These are phyloP conservation scores for Mesembrinibis cayennensis DNA, from an alignment of 2,113 vertebrate species.

Conservation along the genomic window DNA sequence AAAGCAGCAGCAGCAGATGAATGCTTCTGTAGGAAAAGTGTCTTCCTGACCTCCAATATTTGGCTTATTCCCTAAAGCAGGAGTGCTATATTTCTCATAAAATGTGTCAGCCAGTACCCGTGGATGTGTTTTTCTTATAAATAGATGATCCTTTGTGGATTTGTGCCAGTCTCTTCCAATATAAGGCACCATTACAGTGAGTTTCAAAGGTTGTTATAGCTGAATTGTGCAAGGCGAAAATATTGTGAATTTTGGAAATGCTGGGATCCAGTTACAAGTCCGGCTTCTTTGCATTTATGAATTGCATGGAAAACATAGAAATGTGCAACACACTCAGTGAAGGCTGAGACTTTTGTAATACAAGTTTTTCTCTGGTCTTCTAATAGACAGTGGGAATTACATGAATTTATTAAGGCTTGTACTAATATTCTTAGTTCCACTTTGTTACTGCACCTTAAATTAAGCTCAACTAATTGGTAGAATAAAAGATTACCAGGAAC, in stretches of 20 bases:
- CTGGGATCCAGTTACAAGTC: neutral
- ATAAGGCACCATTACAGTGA: neutral
- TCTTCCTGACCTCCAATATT: neutral
- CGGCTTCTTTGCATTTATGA: neutral
- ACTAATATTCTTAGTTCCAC: neutral
- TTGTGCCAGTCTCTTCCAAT: neutral
- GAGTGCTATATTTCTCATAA: neutral
- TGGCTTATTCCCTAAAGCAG: slow-evolving; percentile 11
- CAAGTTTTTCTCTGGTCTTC: neutral
- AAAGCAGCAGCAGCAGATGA: neutral
- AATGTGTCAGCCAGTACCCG: neutral
- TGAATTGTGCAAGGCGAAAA: neutral
- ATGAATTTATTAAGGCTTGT: neutral
- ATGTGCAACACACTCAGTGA: neutral
- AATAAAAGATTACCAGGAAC: neutral
- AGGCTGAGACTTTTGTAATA: neutral
- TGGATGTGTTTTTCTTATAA: neutral
- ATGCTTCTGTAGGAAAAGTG: neutral
- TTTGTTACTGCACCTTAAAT: slow-evolving; percentile 4
- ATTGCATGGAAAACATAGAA: neutral
- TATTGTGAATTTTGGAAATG: neutral
- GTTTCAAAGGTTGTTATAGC: neutral
- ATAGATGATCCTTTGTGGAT: slow-evolving; percentile 12
- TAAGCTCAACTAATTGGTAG: neutral
- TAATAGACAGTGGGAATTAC: neutral